Percentiles rank a stretch among this genome's conserved stretches.
Conservation (phyloP, 2,797 vertebrate species). For the Thripadectes ignobilis region DNA sequence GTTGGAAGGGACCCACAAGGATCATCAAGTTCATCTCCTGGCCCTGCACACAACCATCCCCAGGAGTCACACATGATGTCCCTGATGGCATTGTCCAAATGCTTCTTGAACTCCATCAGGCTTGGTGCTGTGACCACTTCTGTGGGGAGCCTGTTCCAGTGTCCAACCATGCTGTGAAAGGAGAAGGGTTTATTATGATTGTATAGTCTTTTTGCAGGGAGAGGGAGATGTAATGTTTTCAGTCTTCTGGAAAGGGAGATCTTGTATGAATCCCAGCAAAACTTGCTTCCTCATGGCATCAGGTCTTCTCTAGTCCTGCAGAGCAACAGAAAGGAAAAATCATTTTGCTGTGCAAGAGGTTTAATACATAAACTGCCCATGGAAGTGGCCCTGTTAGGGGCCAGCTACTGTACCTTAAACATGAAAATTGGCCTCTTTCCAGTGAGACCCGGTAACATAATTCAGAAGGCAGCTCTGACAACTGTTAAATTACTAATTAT, state of each 20-base stretch:
- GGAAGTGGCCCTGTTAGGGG: neutral
- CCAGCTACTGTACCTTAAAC: neutral
- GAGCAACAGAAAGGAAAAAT: neutral
- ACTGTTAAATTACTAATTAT: neutral
- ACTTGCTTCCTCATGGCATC: neutral
- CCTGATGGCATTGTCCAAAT: too few relatives aligned
- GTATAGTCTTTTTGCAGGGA: neutral
- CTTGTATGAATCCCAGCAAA: neutral
- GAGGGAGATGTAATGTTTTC: neutral
- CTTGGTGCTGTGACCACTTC: neutral
- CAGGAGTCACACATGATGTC: neutral
- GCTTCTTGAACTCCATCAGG: neutral
- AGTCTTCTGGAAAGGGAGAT: neutral
- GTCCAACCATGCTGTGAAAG: rapidly evolving
- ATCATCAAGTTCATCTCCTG: rapidly evolving
- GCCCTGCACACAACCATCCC: neutral
- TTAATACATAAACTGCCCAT: neutral
- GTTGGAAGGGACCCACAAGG: neutral
- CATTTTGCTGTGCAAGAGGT: neutral
- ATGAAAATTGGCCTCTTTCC: neutral
- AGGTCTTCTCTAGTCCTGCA: neutral
- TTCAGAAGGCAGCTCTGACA: neutral
- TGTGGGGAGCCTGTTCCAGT: neutral
- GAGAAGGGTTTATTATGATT: neutral
- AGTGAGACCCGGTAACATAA: neutral